These are phyloP conservation scores for Phalacrocorax carbo DNA, from an alignment of 2,113 vertebrate genomes.

Conservation along the genomic window DNA sequence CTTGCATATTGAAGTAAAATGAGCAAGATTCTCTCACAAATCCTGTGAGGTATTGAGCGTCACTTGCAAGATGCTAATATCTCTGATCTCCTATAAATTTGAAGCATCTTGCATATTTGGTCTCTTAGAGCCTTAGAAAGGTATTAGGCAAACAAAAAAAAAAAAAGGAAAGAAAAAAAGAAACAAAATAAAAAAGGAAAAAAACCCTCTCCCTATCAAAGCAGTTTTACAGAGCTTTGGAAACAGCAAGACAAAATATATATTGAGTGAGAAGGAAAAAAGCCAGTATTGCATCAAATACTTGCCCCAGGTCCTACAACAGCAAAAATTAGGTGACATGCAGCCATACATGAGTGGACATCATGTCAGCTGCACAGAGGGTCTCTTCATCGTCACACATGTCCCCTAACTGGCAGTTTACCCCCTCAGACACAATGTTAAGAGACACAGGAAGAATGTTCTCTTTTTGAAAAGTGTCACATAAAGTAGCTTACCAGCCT, in stretches of 20 bases:
- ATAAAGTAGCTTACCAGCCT: conserved; percentile 67
- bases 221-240: conserved; percentile 10
- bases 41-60: background rate
- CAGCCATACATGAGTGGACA: conserved; percentile 79
- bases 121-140: background rate
- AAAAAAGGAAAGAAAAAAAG: too few relatives aligned
- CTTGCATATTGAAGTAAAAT: background rate
- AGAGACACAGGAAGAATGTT: conserved; percentile 81
- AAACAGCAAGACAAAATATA: conserved; percentile 58
- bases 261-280: conserved; percentile 51
- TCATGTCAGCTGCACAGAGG: conserved; percentile 77
- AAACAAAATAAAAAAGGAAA: background rate
- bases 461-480: conserved; percentile 81
- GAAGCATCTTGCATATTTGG: background rate
- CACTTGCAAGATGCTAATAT: background rate
- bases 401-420: conserved; percentile 73
- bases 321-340: conserved; percentile 65
- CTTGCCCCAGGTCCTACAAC: conserved; percentile 66
- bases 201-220: background rate
- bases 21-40: background rate
- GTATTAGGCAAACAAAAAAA: background rate
- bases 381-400: conserved; percentile 69
- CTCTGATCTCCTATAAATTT: background rate
- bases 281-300: conserved; percentile 47
- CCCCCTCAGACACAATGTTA: conserved; percentile 76